Percentiles rank a stretch among this genome's conserved stretches.
Evolutionary conservation across 2,113 vertebrate genomes (phyloP).

Genomic region (Neodon shergylaensis): DNA sequence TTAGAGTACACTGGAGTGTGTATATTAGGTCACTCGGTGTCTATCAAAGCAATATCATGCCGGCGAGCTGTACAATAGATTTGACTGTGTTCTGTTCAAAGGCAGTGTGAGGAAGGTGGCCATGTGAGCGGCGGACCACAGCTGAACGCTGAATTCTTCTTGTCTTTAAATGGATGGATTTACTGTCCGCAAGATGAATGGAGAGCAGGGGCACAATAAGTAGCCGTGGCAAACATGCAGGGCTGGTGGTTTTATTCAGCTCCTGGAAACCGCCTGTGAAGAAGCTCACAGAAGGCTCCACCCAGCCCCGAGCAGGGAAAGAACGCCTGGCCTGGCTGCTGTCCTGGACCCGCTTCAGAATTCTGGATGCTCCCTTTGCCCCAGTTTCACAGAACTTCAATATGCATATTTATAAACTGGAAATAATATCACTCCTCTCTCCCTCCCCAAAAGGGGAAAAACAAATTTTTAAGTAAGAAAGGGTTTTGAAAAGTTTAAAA

Average conservation of each 20-base stretch:
- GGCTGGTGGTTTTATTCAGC: constrained; percentile 55
- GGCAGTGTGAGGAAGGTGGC: constrained; percentile 82
- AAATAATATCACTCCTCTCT: constrained; percentile 2
- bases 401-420: neutral
- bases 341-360: neutral
- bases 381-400: neutral
- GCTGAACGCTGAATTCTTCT: constrained; percentile 80
- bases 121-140: constrained; percentile 84
- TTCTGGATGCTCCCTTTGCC: neutral
- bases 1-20: constrained; percentile 85
- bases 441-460: neutral
- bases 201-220: constrained; percentile 52
- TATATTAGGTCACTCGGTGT: constrained; percentile 86
- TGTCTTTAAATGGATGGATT: constrained; percentile 81
- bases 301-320: neutral
- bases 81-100: constrained; percentile 87
- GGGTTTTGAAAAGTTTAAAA: neutral
- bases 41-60: constrained; percentile 86
- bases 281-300: neutral
- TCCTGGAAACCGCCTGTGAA: neutral
- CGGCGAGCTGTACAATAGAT: constrained; percentile 82
- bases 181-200: constrained; percentile 72
- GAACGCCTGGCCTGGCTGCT: neutral
- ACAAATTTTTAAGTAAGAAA: constrained; percentile 48
- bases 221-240: constrained; percentile 72